Base-by-base conservation (phyloP, 2,113 vertebrate species). In the Rhinoderma darwinii region DNA sequence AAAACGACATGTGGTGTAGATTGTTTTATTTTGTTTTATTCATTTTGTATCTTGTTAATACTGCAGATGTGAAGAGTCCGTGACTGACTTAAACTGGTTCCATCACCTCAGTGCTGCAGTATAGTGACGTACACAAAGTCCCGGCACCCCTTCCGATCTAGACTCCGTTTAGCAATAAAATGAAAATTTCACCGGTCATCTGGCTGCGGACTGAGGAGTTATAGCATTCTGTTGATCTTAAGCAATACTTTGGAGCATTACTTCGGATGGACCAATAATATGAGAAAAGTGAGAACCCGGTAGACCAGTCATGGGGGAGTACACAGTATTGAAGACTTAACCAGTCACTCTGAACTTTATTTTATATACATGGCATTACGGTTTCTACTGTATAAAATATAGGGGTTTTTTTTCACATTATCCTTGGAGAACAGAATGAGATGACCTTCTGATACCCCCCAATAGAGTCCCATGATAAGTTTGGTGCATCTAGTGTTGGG, bases 201-300 rank as follows among this genome's bases (percentile, higher is more conserved):
- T 18, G 35, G 78, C 37, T n/a, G 22, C 15, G 37, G 35, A 14
- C 54, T 18, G 39, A 66, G 41, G 37, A 63, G 56, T 17, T 37
- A 14, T 14, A 11, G 2, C 22, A 32, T 72, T 56, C 51, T 43
- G 25, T 44, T 82, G 25, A 44, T 82, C 56, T 11, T 3, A 41
- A 82, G 79, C 79, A 82, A 43, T 66, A 63, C 37, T 82, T 27
- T 43, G 39, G 59, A 56, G 79, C 56, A 82, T 82, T 82, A 66
- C 12, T 66, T 20, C 3, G 6, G 59, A 32, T 11, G 41, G 56
- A 66, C 51, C 59, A 44, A 30, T 66, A 30, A 20, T 66, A 17
- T 66, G 8, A 82, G 14, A 37, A 0, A 18, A 17, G 37, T 18
- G 25, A 77, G 44, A 61, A 20, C 35, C 59, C 43, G 25, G 2